Conservation (phyloP, 2,797 vertebrate genomes). For the Falco novaeseelandiae region DNA sequence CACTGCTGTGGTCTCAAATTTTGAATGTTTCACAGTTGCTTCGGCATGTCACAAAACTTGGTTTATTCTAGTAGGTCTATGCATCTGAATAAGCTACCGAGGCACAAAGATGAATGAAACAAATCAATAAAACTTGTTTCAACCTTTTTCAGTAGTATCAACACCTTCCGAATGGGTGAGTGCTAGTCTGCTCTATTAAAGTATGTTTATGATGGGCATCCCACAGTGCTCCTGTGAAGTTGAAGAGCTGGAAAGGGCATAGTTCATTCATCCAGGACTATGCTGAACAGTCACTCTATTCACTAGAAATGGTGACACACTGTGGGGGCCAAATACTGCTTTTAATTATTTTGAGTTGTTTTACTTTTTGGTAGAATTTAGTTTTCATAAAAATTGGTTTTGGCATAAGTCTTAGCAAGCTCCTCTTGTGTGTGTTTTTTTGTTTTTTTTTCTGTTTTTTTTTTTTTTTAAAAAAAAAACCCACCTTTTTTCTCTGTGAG, state of each 20-base stretch:
- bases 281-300: slow-evolving; percentile 21
- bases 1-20: background rate
- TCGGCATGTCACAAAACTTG: background rate
- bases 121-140: background rate
- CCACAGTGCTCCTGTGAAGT: background rate
- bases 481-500: background rate
- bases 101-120: background rate
- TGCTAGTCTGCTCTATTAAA: background rate
- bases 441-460: background rate
- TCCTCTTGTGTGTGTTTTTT: too few species aligned
- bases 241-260: slow-evolving; percentile 26
- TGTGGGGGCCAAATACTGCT: slow-evolving; percentile 34
- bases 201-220: background rate
- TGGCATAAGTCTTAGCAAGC: background rate
- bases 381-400: slow-evolving; percentile 34
- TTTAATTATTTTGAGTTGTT: slow-evolving; percentile 59
- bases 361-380: slow-evolving; percentile 41
- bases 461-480: background rate
- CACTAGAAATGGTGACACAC: slow-evolving; percentile 29
- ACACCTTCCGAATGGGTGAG: background rate
- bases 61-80: background rate
- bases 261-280: slow-evolving; percentile 44
- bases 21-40: background rate
- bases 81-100: background rate
- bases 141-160: background rate